Conservation (phyloP, 2,888 invertebrate genomes). For the Megastigmus dorsalis region DNA sequence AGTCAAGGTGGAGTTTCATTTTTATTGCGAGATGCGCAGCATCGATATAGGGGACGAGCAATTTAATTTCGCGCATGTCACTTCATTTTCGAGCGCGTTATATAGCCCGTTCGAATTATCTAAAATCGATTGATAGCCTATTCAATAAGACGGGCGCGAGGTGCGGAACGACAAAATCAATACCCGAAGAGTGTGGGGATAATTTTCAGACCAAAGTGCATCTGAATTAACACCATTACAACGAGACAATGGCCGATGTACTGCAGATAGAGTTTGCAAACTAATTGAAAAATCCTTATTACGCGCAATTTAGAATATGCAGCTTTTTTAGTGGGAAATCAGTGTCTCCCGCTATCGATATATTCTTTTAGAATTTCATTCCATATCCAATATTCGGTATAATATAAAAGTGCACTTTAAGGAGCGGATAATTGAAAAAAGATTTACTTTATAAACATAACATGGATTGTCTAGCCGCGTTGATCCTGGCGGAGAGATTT, state of each 20-base stretch:
- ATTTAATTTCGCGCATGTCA: background rate
- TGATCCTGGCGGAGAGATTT: too few relatives aligned
- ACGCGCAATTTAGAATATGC: background rate
- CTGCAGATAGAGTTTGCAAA: background rate
- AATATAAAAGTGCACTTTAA: too few relatives aligned
- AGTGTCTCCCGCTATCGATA: background rate
- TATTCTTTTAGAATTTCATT: background rate
- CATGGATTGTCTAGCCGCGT: too few relatives aligned
- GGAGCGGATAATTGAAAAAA: too few relatives aligned
- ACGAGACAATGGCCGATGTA: background rate
- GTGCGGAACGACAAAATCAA: slow-evolving; percentile 19
- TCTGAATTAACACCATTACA: too few relatives aligned
- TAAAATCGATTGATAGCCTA: slow-evolving; percentile 12
- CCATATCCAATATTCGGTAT: too few relatives aligned
- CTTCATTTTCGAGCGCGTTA: background rate
- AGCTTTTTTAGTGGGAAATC: background rate
- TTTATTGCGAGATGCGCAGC: background rate
- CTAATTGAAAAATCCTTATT: background rate
- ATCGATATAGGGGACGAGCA: background rate
- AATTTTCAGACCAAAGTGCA: background rate
- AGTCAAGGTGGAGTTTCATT: background rate
- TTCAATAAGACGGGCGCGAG: slow-evolving; percentile 4
- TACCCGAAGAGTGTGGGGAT: background rate
- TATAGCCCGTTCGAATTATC: slow-evolving; percentile 1
- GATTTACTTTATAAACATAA: too few relatives aligned